These are phyloP conservation scores for Apus apus DNA, from an alignment of 2,113 vertebrate genomes.

Conservation along the genomic window DNA sequence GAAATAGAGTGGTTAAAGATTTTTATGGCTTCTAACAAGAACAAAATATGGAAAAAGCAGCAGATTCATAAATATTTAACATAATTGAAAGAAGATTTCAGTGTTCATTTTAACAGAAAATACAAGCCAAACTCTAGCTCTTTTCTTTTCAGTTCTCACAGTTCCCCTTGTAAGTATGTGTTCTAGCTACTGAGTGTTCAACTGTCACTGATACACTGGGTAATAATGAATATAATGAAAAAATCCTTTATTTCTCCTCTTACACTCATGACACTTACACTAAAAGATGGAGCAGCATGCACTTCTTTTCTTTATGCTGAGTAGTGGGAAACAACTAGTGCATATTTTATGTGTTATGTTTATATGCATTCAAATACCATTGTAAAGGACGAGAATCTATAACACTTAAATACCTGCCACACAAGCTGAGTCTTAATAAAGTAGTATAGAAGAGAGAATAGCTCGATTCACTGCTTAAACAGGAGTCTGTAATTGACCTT, in stretches of 20 bases:
- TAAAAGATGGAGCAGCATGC: not conserved
- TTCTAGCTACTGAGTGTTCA: not conserved
- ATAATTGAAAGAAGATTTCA: not conserved
- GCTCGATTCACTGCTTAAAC: not conserved
- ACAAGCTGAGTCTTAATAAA: not conserved
- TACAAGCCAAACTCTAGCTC: not conserved
- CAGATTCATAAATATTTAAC: slow-evolving; percentile 9
- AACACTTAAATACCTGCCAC: not conserved
- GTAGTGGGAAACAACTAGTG: not conserved
- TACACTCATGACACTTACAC: not conserved
- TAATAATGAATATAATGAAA: not conserved
- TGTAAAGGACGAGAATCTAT: not conserved
- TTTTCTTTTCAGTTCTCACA: not conserved
- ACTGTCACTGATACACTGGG: not conserved
- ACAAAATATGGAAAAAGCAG: not conserved
- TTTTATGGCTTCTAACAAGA: slow-evolving; percentile 23
- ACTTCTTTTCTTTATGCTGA: not conserved
- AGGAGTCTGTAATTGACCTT: not conserved
- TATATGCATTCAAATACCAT: not conserved
- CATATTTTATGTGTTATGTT: not conserved
- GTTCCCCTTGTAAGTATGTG: not conserved
- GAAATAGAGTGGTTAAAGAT: slow-evolving; percentile 1
- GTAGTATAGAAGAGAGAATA: not conserved
- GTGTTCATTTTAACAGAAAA: not conserved
- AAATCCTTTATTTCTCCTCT: not conserved